phyloP scores from a whole-genome alignment of 2,888 invertebrate genomes.

The Aporophyla nigra region DNA sequence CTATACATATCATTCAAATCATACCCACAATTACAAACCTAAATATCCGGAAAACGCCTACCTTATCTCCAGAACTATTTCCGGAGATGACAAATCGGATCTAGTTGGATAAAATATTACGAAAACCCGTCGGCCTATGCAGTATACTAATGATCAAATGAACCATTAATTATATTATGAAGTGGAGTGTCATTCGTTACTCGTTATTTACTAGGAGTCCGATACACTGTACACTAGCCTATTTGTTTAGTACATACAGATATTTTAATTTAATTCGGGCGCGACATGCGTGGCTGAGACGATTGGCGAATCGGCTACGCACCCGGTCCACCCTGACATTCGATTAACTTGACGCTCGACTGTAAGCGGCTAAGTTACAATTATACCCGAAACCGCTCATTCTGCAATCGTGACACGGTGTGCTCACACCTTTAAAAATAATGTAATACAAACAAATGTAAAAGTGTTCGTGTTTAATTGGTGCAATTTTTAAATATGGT shows the following conservation, averaged over 20 bases:
- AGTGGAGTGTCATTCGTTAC: slow-evolving; percentile 26
- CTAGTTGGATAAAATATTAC: neutral
- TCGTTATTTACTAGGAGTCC: slow-evolving; percentile 13
- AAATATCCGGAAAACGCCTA: slow-evolving; percentile 5
- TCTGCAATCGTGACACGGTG: slow-evolving; percentile 65
- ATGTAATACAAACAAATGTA: slow-evolving; percentile 46
- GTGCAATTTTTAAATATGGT: slow-evolving; percentile 45
- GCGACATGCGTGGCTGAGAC: slow-evolving; percentile 40
- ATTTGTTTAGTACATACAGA: neutral
- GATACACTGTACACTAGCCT: neutral
- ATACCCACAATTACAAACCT: neutral
- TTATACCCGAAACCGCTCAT: slow-evolving; percentile 67
- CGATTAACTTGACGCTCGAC: slow-evolving; percentile 74
- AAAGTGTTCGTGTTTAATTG: slow-evolving; percentile 48
- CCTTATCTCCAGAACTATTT: slow-evolving; percentile 3
- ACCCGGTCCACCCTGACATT: slow-evolving; percentile 84
- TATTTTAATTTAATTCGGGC: slow-evolving; percentile 38
- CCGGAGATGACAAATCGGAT: slow-evolving; percentile 12
- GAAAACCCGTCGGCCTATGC: neutral
- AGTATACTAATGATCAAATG: slow-evolving; percentile 6
- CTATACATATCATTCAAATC: slow-evolving; percentile 11
- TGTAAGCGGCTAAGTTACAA: slow-evolving; percentile 66
- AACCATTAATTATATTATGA: neutral
- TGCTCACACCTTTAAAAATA: slow-evolving; percentile 59
- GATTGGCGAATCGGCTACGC: slow-evolving; percentile 62